Conservation (phyloP, 2,888 invertebrate species). For the Eilema griseolum region DNA sequence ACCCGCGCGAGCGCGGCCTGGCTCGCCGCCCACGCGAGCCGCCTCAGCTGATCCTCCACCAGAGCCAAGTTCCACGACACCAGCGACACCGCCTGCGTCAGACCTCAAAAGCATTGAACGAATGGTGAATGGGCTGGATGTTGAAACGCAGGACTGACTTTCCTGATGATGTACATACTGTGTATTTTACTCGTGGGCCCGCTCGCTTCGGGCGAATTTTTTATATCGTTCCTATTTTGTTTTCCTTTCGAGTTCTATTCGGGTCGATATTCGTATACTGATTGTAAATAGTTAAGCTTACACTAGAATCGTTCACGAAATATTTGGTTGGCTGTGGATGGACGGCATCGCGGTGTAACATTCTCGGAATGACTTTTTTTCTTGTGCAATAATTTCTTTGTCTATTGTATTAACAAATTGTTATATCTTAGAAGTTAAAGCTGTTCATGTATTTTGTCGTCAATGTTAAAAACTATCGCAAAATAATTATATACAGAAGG, state of each 20-base stretch:
- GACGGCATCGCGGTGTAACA: constrained; percentile 49
- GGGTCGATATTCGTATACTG: constrained; percentile 83
- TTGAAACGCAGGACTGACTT: constrained; percentile 89
- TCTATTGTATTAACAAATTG: not conserved
- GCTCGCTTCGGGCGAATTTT: constrained; percentile 67
- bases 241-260: constrained; percentile 84
- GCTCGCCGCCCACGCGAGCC: constrained; percentile 81
- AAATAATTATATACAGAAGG: not conserved
- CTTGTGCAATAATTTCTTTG: not conserved
- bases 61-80: constrained; percentile 84
- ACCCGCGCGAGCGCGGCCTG: constrained; percentile 79
- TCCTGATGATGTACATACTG: constrained; percentile 78
- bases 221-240: constrained; percentile 87
- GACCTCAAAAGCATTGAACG: constrained; percentile 98
- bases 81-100: constrained; percentile 88
- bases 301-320: constrained; percentile 70
- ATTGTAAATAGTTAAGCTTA: constrained; percentile 85
- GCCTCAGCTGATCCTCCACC: constrained; percentile 84
- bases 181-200: constrained; percentile 77
- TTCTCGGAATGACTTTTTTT: not conserved
- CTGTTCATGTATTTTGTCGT: not conserved
- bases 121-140: constrained; percentile 98
- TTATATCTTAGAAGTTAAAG: not conserved
- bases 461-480: not conserved
- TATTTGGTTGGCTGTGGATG: constrained; percentile 52